A percentile compares a stretch with the other conserved stretches of the same genome.
Conservation (phyloP, 2,888 invertebrate species). For the Drosophila nr. perissopoda region DNA sequence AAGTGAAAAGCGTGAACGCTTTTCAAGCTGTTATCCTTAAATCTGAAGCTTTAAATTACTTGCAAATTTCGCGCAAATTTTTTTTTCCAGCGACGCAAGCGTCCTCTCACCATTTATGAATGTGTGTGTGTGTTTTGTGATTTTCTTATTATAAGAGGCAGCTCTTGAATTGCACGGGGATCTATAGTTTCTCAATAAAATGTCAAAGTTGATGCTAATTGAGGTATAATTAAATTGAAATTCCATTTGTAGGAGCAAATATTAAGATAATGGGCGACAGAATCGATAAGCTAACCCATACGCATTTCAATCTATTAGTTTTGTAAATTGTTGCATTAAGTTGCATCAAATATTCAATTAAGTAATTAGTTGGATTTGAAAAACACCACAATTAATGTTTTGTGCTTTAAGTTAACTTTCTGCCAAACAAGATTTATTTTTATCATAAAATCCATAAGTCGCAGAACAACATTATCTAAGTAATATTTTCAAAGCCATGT, state of each 20-base stretch:
- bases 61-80: neutral
- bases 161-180: neutral
- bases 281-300: neutral
- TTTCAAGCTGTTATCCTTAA: slow-evolving; percentile 29
- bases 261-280: neutral
- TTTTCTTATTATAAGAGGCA: neutral
- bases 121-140: neutral
- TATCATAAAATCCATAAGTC: neutral
- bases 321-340: neutral
- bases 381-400: neutral
- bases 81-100: neutral
- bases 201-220: neutral
- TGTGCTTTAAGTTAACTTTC: neutral
- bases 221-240: neutral
- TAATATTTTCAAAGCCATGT: neutral
- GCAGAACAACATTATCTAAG: neutral
- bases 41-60: slow-evolving; percentile 12
- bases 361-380: neutral
- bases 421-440: neutral
- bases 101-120: neutral
- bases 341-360: neutral
- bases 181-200: neutral
- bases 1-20: slow-evolving; percentile 65
- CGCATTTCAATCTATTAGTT: neutral
- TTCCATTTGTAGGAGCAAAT: neutral